Conservation (phyloP, 2,888 invertebrate genomes). For the Monoplex corrugatus region DNA sequence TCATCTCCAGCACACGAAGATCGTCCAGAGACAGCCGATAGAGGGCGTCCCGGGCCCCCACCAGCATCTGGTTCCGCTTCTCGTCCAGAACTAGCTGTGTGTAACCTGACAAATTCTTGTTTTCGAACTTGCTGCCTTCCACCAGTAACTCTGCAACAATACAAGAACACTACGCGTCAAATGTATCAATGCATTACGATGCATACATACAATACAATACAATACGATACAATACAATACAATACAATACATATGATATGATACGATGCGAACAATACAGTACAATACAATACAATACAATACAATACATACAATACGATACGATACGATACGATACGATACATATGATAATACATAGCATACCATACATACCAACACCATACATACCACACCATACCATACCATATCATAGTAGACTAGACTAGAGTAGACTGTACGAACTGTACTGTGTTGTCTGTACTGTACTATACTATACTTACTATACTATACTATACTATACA, state of each 20-base stretch:
- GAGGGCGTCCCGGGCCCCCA: constrained; percentile 94
- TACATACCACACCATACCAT: too few species aligned
- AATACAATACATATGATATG: too few species aligned
- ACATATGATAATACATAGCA: too few species aligned
- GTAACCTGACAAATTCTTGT: constrained; percentile 89
- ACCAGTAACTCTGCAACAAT: constrained; percentile 86
- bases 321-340: too few species aligned
- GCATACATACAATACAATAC: not conserved
- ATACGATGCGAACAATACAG: too few species aligned
- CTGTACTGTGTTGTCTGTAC: too few species aligned
- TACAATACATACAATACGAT: too few species aligned
- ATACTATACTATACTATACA: too few species aligned
- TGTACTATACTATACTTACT: too few species aligned
- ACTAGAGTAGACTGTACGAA: too few species aligned
- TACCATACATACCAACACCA: too few species aligned
- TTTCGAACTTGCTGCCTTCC: constrained; percentile 87
- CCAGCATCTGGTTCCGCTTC: constrained; percentile 92
- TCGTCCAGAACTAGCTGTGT: constrained; percentile 93
- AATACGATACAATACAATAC: not conserved
- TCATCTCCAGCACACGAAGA: constrained; percentile 88
- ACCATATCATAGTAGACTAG: too few species aligned
- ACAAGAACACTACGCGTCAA: not conserved
- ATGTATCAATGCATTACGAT: not conserved
- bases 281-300: not conserved
- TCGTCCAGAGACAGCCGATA: constrained; percentile 90